A percentile compares a stretch with the other conserved stretches of the same genome.
Evolutionary conservation across 2,888 invertebrate species (phyloP).

Genomic region (Unio pictorum): DNA sequence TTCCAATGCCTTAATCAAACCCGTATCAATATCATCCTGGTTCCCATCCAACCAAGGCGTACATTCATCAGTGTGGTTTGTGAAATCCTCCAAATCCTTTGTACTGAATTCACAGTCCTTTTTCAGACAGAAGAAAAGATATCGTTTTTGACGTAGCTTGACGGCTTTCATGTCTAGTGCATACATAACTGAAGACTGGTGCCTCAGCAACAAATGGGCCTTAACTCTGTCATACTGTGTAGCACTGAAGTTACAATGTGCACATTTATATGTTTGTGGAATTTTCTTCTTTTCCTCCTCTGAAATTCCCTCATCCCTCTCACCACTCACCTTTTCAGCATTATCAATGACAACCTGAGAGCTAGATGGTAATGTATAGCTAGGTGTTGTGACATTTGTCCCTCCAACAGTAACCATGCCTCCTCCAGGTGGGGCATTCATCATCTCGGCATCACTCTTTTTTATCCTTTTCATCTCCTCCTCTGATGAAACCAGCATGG

Average conservation of each 20-base stretch:
- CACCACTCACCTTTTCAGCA: slow-evolving; percentile 27
- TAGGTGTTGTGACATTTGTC: slow-evolving; percentile 10
- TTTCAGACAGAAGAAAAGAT: slow-evolving; percentile 54
- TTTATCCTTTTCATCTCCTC: slow-evolving; percentile 38
- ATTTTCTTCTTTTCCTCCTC: slow-evolving; percentile 36
- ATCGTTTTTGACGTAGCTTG: slow-evolving; percentile 38
- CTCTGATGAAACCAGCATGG: slow-evolving; percentile 43
- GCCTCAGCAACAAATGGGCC: slow-evolving; percentile 38
- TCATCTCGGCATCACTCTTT: slow-evolving; percentile 33
- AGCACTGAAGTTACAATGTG: slow-evolving; percentile 49
- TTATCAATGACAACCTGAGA: slow-evolving; percentile 23
- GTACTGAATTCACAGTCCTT: slow-evolving; percentile 51
- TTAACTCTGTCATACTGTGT: slow-evolving; percentile 36
- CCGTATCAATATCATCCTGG: slow-evolving; percentile 27
- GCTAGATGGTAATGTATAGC: background rate
- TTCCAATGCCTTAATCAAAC: slow-evolving; percentile 37
- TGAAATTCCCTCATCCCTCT: slow-evolving; percentile 17
- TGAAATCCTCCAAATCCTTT: slow-evolving; percentile 41
- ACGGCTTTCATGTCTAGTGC: slow-evolving; percentile 47
- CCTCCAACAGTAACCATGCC: background rate
- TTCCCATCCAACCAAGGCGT: slow-evolving; percentile 43
- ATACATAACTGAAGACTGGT: slow-evolving; percentile 43
- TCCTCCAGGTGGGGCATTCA: slow-evolving; percentile 10
- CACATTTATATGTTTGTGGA: slow-evolving; percentile 49
- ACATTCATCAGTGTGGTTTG: slow-evolving; percentile 49